Percentiles rank a stretch among this genome's conserved stretches.
Evolutionary conservation across 2,888 invertebrate species (phyloP).

Genomic region (Willowsia nigromaculata): DNA sequence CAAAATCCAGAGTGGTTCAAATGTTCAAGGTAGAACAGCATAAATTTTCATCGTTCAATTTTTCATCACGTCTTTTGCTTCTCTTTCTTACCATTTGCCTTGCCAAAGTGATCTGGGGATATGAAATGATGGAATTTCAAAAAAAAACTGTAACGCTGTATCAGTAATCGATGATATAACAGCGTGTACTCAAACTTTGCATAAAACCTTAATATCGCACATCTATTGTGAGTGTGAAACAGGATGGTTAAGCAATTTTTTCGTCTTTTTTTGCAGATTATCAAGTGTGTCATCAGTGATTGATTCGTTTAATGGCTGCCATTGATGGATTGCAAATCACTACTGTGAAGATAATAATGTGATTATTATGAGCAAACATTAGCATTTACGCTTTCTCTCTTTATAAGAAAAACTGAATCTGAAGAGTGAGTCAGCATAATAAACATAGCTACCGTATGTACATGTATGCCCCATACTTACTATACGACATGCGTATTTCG

Average conservation of each 20-base stretch:
- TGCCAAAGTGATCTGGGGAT: background rate
- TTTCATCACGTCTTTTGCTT: background rate
- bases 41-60: background rate
- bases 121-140: background rate
- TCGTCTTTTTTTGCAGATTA: background rate
- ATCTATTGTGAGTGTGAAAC: background rate
- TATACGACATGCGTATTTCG: background rate
- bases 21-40: background rate
- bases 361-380: conserved; percentile 39
- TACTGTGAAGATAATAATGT: conserved; percentile 26
- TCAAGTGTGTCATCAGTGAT: conserved; percentile 40
- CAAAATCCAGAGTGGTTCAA: background rate
- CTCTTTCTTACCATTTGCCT: background rate
- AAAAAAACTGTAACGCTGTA: background rate
- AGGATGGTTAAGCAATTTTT: background rate
- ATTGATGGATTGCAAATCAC: conserved; percentile 63
- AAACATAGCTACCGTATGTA: too few relatives aligned
- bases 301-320: conserved; percentile 50
- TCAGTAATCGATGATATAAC: background rate
- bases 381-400: conserved; percentile 9
- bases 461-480: too few relatives aligned
- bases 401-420: background rate
- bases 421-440: too few relatives aligned
- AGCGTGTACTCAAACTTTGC: background rate
- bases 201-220: conserved; percentile 10